Evolutionary conservation across 2,797 vertebrate species (phyloP), one percentile per base, ranked within the genome.

Genomic region (Pelochelys cantorii): DNA sequence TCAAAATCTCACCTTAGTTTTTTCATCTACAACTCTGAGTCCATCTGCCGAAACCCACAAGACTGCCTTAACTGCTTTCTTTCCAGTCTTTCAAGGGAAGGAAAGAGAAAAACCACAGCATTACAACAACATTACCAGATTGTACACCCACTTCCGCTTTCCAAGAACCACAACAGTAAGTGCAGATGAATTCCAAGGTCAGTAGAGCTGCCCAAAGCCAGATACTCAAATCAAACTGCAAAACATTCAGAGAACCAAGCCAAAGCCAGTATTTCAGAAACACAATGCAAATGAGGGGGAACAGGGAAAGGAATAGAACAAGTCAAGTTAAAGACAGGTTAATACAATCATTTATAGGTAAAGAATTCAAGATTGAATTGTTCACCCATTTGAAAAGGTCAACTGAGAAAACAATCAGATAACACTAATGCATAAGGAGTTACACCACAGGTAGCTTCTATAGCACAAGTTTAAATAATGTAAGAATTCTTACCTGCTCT

Each of bases 21-120:
- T 99, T 97, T 99, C 99, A 92, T 99, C 99, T 95, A 99, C 99
- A 31, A 99, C 99, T 86, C 99, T 98, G 81, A 99, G 99, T 95
- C 99, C 99, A 91, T 99, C 99, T 48, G 99, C 99, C 1, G 99
- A 99, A 85, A 99, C 99, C 99, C 99, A 99, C 83, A 99, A 97
- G 95, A 99, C 99, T 2, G 99, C 99, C 84, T 99, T 99, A 94
- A 99, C 99, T 1, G 99, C 98, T 96, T 99, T 99, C 98, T 99
- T 99, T 95, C 99, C 99, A 48, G 98, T 98, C 99, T 99, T 98
- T 87, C 77, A 96, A 93, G 77, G 94, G 93, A 89, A 94, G 89
- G 62, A 5, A 27, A 88, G 53, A 37, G 57, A 82, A 7, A 79
- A 31, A 14, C 0, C 60, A 84, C 5, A 95, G 56, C 62, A 95